A percentile compares a stretch with the other conserved stretches of the same genome.
Conservation (phyloP, 2,888 invertebrate species). For the Cephus runcator region DNA sequence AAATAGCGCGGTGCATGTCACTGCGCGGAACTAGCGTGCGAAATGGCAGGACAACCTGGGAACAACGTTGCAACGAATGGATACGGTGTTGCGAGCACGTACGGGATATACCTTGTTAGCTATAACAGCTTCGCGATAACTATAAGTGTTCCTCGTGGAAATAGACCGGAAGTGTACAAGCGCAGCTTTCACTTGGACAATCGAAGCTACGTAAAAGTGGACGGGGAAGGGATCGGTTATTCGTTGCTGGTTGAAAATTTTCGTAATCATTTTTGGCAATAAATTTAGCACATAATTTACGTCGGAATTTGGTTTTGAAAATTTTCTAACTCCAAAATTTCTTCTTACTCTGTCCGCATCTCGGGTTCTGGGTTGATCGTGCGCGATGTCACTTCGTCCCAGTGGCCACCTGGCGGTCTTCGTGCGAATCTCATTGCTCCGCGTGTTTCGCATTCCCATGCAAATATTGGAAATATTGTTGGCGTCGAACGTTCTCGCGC, state of each 20-base stretch:
- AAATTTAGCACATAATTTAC: neutral
- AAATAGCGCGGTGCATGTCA: neutral
- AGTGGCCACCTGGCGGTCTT: neutral
- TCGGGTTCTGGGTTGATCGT: neutral
- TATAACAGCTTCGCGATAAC: neutral
- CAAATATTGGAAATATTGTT: neutral
- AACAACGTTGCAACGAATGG: neutral
- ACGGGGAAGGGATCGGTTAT: neutral
- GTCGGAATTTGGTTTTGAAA: neutral
- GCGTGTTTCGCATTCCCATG: neutral
- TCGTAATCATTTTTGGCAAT: neutral
- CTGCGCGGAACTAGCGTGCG: neutral
- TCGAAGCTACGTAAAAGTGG: neutral
- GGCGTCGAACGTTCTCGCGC: neutral
- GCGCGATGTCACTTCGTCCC: neutral
- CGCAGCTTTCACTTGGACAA: neutral
- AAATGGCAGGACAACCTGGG: neutral
- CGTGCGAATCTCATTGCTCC: neutral
- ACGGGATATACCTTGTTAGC: neutral
- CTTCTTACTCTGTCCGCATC: no score
- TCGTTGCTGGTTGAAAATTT: neutral
- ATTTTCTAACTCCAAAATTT: fast-evolving
- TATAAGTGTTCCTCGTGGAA: neutral
- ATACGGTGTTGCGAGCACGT: neutral
- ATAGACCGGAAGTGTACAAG: neutral